Base-by-base conservation (phyloP, 2,113 vertebrate species). In the Percina caprodes region DNA sequence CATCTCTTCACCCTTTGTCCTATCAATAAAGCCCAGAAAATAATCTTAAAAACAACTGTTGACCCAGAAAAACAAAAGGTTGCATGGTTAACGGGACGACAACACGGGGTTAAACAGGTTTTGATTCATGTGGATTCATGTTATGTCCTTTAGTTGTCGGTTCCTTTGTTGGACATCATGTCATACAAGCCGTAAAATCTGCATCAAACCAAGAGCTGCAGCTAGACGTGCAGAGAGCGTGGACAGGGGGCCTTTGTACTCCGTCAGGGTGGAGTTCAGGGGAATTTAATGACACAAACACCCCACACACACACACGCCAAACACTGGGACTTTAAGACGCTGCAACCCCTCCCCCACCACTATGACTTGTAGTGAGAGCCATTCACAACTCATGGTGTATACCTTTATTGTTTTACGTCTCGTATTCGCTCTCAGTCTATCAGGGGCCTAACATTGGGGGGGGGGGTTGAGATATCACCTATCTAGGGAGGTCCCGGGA, bases 181-280 rank as follows among this genome's bases (percentile, higher is more conserved):
- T 80, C 26, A 39, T 19, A 18, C 26, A 15, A 67, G 58, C 5
- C 11, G 21, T 45, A 18, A 6, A 48, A 33, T n/a, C 46, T 18
- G 19, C 33, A 33, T 24, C 16, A 5, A 3, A 65, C 16, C 59
- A 46, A 18, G 45, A 10, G 46, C 63, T 46, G 65, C 21, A 42
- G 16, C 60, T 21, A 12, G 9, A 30, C 26, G 56, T 59, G 33
- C 59, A 51, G 58, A 12, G 45, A 30, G 23, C n/a, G 39, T 48
- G 65, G 77, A 93, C 88, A 92, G 86, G 74, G 81, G 89, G 88
- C 82, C 87, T 88, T 91, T 93, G 85, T 93, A 5, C 77, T 18
- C 11, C 30, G 21, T 69, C 69, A 76, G 88, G 83, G 83, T 80
- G 80, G 88, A 59, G 88, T 35, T 77, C 70, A 61, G 72, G 51